Evolutionary conservation across 2,797 vertebrate species (phyloP).

Genomic region (Setipinna tenuifilis): DNA sequence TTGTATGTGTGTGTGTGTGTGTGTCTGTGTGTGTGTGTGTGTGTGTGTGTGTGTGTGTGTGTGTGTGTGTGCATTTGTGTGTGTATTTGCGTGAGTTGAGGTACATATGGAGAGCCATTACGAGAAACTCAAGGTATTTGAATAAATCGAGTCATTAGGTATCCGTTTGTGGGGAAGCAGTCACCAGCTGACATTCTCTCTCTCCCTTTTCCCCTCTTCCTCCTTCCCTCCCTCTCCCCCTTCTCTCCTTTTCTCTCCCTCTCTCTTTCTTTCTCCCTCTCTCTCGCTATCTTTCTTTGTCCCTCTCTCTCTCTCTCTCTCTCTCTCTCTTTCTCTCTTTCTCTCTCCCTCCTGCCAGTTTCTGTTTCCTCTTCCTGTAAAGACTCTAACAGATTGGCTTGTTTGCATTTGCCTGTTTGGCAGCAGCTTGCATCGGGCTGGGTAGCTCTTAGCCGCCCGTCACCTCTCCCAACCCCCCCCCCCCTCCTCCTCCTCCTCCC

Average conservation of each 20-base stretch:
- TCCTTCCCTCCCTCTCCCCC: background rate
- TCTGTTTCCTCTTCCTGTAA: constrained; percentile 89
- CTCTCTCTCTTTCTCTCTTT: background rate
- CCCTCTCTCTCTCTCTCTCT: constrained; percentile 36
- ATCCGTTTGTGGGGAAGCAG: constrained; percentile 88
- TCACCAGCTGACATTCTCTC: constrained; percentile 85
- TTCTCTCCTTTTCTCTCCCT: background rate
- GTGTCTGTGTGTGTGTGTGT: constrained; percentile 11
- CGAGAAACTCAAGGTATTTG: constrained; percentile 82
- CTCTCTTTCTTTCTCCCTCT: background rate
- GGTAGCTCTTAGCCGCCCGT: constrained; percentile 45
- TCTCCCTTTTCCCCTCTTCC: background rate
- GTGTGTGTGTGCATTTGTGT: background rate
- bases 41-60: background rate
- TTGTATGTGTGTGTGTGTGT: constrained; percentile 6
- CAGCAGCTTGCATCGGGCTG: constrained; percentile 80
- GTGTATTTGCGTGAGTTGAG: constrained; percentile 47
- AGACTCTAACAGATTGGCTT: constrained; percentile 88
- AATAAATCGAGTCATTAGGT: constrained; percentile 92
- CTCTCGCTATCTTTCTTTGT: background rate
- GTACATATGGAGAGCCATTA: constrained; percentile 91
- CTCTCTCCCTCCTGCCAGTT: constrained; percentile 69
- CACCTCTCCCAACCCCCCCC: background rate
- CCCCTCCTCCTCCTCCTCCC: background rate
- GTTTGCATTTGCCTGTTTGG: constrained; percentile 79